phyloP scores from a whole-genome alignment of 2,797 vertebrate species.

The Lates japonicus region DNA sequence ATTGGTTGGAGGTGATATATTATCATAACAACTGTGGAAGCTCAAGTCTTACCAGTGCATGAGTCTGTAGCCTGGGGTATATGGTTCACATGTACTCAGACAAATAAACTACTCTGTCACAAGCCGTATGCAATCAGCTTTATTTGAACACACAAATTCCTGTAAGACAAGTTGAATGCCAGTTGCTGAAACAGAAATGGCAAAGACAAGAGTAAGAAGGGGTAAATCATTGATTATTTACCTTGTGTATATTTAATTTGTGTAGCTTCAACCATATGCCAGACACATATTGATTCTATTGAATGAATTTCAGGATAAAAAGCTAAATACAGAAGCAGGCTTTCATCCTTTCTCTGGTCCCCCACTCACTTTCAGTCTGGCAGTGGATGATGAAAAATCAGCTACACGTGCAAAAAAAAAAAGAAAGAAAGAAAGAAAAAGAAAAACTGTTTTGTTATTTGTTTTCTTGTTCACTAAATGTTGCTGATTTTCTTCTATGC shows the following conservation, averaged over 20 bases:
- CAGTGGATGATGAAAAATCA: background rate
- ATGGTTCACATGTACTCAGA: background rate
- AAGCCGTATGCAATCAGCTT: slow-evolving; percentile 34
- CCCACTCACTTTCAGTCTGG: background rate
- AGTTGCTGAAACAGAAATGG: slow-evolving; percentile 46
- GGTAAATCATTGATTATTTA: slow-evolving; percentile 40
- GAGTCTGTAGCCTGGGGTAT: slow-evolving; percentile 12
- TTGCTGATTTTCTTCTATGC: background rate
- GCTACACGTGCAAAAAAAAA: background rate
- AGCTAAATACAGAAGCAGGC: background rate
- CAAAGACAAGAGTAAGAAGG: slow-evolving; percentile 11
- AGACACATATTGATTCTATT: background rate
- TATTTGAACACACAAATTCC: slow-evolving; percentile 55
- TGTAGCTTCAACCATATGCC: background rate
- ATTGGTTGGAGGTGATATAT: background rate
- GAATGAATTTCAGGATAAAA: background rate
- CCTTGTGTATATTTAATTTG: slow-evolving; percentile 13
- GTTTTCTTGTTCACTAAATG: slow-evolving; percentile 11
- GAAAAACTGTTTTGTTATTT: background rate
- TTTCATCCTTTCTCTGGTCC: background rate
- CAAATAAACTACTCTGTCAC: slow-evolving; percentile 51
- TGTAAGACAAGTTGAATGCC: slow-evolving; percentile 13
- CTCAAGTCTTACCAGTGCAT: background rate
- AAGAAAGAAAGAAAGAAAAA: too few species aligned
- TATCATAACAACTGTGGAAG: background rate